Percentiles rank a stretch among this genome's conserved stretches.
Evolutionary conservation across 2,888 invertebrate genomes (phyloP).

Genomic region (Ornithoptera alexandrae): DNA sequence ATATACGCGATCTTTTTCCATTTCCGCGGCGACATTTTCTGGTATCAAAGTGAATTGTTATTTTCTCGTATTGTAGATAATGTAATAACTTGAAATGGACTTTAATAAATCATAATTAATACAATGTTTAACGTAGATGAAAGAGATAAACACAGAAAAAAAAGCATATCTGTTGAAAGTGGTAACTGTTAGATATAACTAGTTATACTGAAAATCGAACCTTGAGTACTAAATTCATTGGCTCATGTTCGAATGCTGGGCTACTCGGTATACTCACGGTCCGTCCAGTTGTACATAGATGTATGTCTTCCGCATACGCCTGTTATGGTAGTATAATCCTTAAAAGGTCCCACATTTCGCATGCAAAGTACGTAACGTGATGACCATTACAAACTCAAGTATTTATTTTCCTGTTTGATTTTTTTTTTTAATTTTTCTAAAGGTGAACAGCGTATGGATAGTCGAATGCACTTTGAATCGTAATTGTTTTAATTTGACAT

Average conservation of each 20-base stretch:
- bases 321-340: conserved; percentile 40
- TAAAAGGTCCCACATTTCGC: conserved; percentile 41
- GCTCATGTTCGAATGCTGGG: conserved; percentile 3
- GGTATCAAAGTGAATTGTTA: too few species aligned
- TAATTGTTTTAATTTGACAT: conserved; percentile 28
- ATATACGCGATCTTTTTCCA: too few species aligned
- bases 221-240: too few species aligned
- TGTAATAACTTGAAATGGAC: too few species aligned
- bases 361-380: conserved; percentile 40
- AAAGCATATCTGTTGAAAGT: too few species aligned
- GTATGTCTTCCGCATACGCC: conserved; percentile 32
- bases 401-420: conserved; percentile 39
- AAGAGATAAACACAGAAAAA: too few species aligned
- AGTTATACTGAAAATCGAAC: too few species aligned
- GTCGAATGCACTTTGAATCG: conserved; percentile 32
- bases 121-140: too few species aligned
- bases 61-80: too few species aligned
- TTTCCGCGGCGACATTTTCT: too few species aligned
- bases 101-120: too few species aligned
- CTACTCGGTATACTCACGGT: conserved; percentile 8
- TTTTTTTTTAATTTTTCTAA: conserved; percentile 34
- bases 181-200: too few species aligned
- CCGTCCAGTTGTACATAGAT: conserved; percentile 21
- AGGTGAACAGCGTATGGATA: conserved; percentile 16
- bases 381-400: conserved; percentile 39